Evolutionary conservation across 1,140 invertebrate species (phyloP).

Genomic region (Euwallacea similis): DNA sequence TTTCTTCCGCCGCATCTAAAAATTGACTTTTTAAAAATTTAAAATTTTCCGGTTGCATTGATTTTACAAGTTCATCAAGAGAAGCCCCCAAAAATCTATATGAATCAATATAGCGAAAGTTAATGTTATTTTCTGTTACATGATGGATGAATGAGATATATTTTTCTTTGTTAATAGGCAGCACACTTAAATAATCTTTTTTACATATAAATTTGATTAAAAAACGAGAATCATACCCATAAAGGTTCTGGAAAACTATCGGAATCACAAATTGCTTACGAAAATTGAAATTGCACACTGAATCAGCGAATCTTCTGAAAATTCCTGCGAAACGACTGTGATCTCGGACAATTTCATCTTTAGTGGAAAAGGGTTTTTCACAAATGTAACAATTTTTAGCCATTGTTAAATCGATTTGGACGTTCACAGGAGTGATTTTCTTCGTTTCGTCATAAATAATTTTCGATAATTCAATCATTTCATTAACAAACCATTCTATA

Average conservation of each 20-base stretch:
- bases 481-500: slow-evolving; percentile 43
- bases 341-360: slow-evolving; percentile 43
- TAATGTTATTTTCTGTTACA: slow-evolving; percentile 16
- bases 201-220: slow-evolving; percentile 36
- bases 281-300: slow-evolving; percentile 51
- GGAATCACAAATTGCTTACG: slow-evolving; percentile 42
- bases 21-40: slow-evolving; percentile 15
- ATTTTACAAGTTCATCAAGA: slow-evolving; percentile 36
- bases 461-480: slow-evolving; percentile 36
- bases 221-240: slow-evolving; percentile 38
- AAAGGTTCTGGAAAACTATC: slow-evolving; percentile 42
- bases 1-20: slow-evolving; percentile 16
- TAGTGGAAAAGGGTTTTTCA: slow-evolving; percentile 34
- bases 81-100: slow-evolving; percentile 37
- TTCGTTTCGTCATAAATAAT: slow-evolving; percentile 38
- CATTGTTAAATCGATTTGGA: slow-evolving; percentile 2
- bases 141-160: slow-evolving; percentile 40
- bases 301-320: slow-evolving; percentile 52
- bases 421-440: slow-evolving; percentile 36
- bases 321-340: slow-evolving; percentile 52
- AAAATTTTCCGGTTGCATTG: slow-evolving; percentile 17
- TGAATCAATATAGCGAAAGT: slow-evolving; percentile 40
- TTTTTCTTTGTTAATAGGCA: slow-evolving; percentile 40
- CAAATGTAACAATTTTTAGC: slow-evolving; percentile 48
- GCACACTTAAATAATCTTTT: slow-evolving; percentile 23